Base-by-base conservation (phyloP, 2,888 invertebrate species). In the Oxystoma pomonae region DNA sequence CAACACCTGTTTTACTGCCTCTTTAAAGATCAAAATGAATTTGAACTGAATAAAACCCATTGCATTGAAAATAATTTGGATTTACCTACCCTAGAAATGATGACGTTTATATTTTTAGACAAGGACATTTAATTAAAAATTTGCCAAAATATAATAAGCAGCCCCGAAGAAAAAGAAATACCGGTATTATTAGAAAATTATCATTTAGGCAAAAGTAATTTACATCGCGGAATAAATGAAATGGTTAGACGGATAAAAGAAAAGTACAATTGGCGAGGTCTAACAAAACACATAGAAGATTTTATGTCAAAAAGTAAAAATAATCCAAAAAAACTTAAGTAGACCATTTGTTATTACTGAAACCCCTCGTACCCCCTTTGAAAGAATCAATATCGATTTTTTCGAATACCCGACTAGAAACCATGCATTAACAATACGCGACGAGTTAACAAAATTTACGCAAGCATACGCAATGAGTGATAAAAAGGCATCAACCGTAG, bases 141-240 rank as follows among this genome's bases (percentile, higher is more conserved):
- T 17, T 63, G 63, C 56, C 20, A 63, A 57, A 20, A 57, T 56
- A 55, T 57, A 2, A 57, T 60, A 49, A 55, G 7, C 49, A 63
- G 60, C 18, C 62, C 64, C 35, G 62, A 65, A 50, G 2, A 50
- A 51, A 62, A 59, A 16, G 17, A 63, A 63, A 65, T 57, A 9
- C 60, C 60, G 12, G 52, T 63, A 52, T 59, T 63, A 22, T 49
- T 65, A 9, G 62, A 67, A 49, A 51, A 65, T 12, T 63, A 58
- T 22, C 62, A 65, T 17, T n/a, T 51, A 1, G 61, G 61, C 50
- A 66, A 66, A 64, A 61, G n/a, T 17, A 64, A 66, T 55, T 22
- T 66, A 20, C 58, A 66, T 18, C 22, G 60, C 5, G 61, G 61
- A 17, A 65, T 66, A 17, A 64, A 64, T 49, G 60, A 66, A 66